Evolutionary conservation across 2,113 vertebrate genomes (phyloP).

Genomic region (Poeciliopsis turrubarensis): DNA sequence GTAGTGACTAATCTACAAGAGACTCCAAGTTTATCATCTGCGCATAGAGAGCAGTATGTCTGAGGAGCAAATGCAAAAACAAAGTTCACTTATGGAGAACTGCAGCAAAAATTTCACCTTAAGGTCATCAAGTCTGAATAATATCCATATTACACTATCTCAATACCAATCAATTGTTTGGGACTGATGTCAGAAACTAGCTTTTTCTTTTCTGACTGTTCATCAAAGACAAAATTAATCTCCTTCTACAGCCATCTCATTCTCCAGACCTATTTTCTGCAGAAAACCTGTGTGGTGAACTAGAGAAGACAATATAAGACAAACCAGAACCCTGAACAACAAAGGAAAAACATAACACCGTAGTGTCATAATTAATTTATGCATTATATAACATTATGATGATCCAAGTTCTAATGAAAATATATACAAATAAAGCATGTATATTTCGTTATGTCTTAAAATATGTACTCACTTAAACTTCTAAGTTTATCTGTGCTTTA

Average conservation of each 20-base stretch:
- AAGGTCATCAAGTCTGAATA: too few relatives aligned
- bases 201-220: background rate
- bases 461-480: background rate
- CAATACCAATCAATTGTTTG: too few relatives aligned
- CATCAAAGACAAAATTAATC: background rate
- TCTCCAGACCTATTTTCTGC: background rate
- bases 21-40: too few relatives aligned
- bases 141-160: too few relatives aligned
- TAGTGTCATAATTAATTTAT: background rate
- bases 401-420: background rate
- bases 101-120: too few relatives aligned
- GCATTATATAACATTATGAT: background rate
- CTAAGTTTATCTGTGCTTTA: background rate
- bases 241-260: background rate
- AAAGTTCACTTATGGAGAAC: too few relatives aligned
- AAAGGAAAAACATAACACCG: too few relatives aligned
- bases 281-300: background rate
- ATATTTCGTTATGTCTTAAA: background rate
- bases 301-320: too few relatives aligned
- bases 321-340: background rate
- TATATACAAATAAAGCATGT: background rate
- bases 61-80: too few relatives aligned
- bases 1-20: too few relatives aligned
- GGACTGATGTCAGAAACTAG: too few relatives aligned
- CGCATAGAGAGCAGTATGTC: too few relatives aligned